Percentiles rank a stretch among this genome's conserved stretches.
phyloP scores from a whole-genome alignment of 2,113 vertebrate genomes.

The Erinaceus europaeus region DNA sequence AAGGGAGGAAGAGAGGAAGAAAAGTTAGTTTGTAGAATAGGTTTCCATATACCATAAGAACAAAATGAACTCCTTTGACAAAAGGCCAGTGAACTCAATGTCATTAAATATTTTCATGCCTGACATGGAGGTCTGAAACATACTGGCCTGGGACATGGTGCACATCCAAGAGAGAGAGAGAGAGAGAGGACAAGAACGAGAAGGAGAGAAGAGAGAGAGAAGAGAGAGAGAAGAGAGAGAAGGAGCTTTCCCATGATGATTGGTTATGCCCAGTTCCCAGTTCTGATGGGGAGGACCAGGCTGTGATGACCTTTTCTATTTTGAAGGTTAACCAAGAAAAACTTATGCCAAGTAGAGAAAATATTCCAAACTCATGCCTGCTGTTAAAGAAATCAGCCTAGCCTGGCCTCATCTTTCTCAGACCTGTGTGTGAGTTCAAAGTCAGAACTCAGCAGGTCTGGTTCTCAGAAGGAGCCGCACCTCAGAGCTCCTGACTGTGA shows the following conservation, averaged over 20 bases:
- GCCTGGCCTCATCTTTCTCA: too few species aligned
- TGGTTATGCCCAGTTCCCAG: neutral
- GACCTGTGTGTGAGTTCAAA: too few species aligned
- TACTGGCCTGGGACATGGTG: neutral
- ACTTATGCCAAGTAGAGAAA: neutral
- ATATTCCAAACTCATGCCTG: neutral
- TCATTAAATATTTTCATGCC: neutral
- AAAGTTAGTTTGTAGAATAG: neutral
- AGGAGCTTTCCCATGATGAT: neutral
- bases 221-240: neutral
- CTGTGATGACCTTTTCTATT: constrained; percentile 17
- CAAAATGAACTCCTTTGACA: neutral
- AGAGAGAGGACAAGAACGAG: too few species aligned
- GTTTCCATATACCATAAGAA: neutral
- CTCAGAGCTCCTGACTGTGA: too few species aligned
- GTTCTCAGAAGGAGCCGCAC: too few species aligned
- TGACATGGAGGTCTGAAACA: neutral
- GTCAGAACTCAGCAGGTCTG: too few species aligned
- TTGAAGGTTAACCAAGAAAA: neutral
- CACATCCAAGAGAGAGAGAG: neutral
- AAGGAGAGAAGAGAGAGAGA: neutral
- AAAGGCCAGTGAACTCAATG: neutral
- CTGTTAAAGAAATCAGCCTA: too few species aligned
- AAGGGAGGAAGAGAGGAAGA: neutral
- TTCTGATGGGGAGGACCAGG: neutral